A percentile compares a stretch with the other conserved stretches of the same genome.
phyloP scores from a whole-genome alignment of 2,797 vertebrate species.

The Nothura maculosa region DNA sequence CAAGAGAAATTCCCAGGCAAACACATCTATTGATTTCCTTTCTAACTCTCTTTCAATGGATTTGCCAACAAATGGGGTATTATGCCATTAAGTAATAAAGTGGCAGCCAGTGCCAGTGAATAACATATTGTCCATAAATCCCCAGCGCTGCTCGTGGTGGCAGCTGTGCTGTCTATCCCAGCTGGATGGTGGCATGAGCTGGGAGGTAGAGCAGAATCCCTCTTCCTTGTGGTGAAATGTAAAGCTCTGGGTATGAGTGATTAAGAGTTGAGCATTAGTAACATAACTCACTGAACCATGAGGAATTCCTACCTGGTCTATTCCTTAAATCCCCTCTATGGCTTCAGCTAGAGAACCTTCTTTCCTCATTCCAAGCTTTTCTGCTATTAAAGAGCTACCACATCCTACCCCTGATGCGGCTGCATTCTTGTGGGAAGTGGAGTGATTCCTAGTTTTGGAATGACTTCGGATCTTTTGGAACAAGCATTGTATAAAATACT shows the following conservation, averaged over 20 bases:
- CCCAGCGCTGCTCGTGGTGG: accelerated
- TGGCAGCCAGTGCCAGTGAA: background rate
- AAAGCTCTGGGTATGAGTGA: background rate
- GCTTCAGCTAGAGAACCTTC: background rate
- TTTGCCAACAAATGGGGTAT: background rate
- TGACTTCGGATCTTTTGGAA: constrained; percentile 14
- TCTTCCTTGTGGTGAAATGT: background rate
- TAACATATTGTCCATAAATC: background rate
- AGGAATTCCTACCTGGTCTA: background rate
- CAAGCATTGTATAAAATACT: background rate
- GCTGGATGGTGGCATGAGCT: background rate
- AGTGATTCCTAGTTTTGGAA: constrained; percentile 27
- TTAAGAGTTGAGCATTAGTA: background rate
- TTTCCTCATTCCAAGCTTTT: constrained; percentile 10
- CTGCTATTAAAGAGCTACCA: constrained; percentile 14
- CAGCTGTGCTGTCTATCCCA: background rate
- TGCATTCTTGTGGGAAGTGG: constrained; percentile 35
- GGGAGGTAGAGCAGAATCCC: background rate
- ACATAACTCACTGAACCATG: background rate
- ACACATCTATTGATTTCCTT: constrained; percentile 38
- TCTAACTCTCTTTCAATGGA: background rate
- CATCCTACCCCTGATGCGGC: background rate
- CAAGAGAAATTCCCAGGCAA: constrained; percentile 39
- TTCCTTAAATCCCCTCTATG: background rate
- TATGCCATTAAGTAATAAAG: background rate